Evolutionary conservation across 2,888 invertebrate species (phyloP), one percentile per base, ranked within the genome.

Genomic region (Prenolepis imparis): DNA sequence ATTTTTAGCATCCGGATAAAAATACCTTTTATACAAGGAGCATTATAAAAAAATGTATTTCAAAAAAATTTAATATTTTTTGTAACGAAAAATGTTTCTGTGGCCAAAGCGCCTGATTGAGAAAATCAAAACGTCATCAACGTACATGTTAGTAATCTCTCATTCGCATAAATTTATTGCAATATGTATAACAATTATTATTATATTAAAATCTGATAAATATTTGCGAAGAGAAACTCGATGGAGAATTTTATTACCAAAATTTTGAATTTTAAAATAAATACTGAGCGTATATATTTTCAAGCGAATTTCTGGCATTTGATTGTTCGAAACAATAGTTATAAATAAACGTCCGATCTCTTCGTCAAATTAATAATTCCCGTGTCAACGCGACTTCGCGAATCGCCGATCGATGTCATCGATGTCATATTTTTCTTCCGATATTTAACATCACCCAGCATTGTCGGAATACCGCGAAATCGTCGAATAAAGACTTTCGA

Each of bases 401-500:
- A 55, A 24, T 24, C 32, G 44, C 15, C 72, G 18, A 68, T 57
- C 32, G 52, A 28, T 24, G 39, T 39, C n/a, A 77, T 77, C 52
- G 41, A n/a, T n/a, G 55, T 18, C 41, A 44, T n/a, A 44, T n/a
- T 52, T 41, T 39, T 24, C 28, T 5, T 28, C 1, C 21, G 57
- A 44, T 24, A 55, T 21, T n/a, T 32, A 18, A n/a, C 8, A 41
- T 82, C 70, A 15, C 1, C 59, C 12, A 28, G 18, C 55, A 36
- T 68, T 44, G 68, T 64, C 32, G 59, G 18, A 24, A 44, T 48
- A 77, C 77, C 59, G 61, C 70, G 57, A 81, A 83, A 84, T 89
- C 81, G 67, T 11, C 55, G 81, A 85, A 86, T 86, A 87, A 92
- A 82, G 84, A 82, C 67, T 89, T 89, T 84, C 88, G 85, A 88